Conservation (phyloP, 2,113 vertebrate species). For the Calidris pugnax region DNA sequence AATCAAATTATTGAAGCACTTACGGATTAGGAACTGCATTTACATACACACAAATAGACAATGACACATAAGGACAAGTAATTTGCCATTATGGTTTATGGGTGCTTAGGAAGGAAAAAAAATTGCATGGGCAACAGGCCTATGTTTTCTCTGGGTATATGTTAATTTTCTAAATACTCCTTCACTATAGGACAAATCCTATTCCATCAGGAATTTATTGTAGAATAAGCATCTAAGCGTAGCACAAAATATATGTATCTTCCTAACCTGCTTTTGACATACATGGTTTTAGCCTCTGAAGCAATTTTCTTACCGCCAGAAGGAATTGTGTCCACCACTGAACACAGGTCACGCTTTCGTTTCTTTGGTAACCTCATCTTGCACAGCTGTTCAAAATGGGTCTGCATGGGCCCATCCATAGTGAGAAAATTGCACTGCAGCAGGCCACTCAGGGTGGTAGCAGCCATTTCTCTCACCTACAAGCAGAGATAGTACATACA, state of each 20-base stretch:
- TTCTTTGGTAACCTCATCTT: constrained; percentile 93
- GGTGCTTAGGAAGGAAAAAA: not conserved
- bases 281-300: not conserved
- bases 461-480: constrained; percentile 96
- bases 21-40: not conserved
- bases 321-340: constrained; percentile 86
- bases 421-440: constrained; percentile 93
- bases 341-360: constrained; percentile 84
- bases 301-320: constrained; percentile 82
- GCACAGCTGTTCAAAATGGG: constrained; percentile 92
- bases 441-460: constrained; percentile 93
- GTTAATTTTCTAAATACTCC: not conserved
- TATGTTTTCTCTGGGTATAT: not conserved
- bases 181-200: not conserved
- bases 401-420: constrained; percentile 91
- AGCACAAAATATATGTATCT: not conserved
- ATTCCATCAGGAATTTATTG: not conserved
- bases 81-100: not conserved
- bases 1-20: not conserved
- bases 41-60: not conserved
- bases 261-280: not conserved
- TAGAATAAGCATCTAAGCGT: not conserved
- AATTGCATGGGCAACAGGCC: not conserved
- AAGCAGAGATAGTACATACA: not conserved
- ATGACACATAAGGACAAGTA: not conserved